Evolutionary conservation across 2,113 vertebrate species (phyloP).

Genomic region (Actinemys pallida): DNA sequence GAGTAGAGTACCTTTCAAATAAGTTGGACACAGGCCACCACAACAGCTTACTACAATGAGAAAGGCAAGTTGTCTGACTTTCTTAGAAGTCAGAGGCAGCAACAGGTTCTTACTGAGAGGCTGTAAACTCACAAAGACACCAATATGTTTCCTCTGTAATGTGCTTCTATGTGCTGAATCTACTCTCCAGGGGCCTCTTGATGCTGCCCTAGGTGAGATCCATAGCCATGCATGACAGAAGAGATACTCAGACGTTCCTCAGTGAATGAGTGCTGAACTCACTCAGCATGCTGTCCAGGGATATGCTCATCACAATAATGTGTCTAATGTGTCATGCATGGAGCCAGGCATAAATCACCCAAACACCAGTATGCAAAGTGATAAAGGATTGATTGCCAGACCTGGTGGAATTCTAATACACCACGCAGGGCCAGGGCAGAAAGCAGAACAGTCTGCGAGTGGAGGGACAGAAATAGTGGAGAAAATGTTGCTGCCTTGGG

Average conservation of each 20-base stretch:
- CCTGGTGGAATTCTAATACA: fast-evolving
- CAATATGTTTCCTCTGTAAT: neutral
- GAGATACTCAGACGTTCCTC: neutral
- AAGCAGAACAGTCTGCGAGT: neutral
- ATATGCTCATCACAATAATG: neutral
- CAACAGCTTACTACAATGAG: constrained; percentile 41
- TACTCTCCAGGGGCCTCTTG: neutral
- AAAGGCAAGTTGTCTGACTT: constrained; percentile 41
- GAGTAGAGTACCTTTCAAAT: constrained; percentile 71
- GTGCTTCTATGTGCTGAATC: neutral
- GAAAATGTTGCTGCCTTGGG: neutral
- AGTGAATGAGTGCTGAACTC: neutral
- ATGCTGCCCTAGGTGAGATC: neutral
- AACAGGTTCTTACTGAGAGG: constrained; percentile 16
- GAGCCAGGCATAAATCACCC: neutral
- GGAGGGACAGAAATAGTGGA: neutral
- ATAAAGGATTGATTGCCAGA: neutral
- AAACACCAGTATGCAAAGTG: neutral
- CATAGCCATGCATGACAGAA: neutral
- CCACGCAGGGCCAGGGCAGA: neutral
- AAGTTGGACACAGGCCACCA: constrained; percentile 30
- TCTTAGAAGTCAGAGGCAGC: constrained; percentile 40
- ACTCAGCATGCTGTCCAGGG: neutral
- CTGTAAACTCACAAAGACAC: neutral
- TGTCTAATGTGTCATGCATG: neutral